Evolutionary conservation across 2,113 vertebrate genomes (phyloP).

Genomic region (Sapayoa aenigma): DNA sequence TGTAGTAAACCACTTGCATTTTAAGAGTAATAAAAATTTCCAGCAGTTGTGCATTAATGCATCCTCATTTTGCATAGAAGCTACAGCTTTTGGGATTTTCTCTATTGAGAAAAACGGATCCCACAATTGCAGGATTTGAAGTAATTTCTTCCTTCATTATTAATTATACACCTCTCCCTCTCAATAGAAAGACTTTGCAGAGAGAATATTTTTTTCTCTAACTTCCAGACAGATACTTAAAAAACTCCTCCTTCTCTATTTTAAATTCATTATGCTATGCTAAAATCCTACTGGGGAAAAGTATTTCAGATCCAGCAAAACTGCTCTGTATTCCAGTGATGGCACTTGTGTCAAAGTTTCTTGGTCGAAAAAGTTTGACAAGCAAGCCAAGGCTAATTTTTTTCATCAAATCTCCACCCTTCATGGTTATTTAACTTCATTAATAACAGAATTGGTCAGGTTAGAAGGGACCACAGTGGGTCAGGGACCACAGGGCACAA

Average conservation of each 20-base stretch:
- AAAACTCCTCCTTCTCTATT: neutral
- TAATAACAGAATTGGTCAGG: neutral
- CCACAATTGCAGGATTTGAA: neutral
- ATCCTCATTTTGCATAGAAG: neutral
- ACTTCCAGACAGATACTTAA: neutral
- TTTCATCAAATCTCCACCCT: neutral
- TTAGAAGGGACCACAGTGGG: neutral
- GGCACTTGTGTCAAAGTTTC: neutral
- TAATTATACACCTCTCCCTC: neutral
- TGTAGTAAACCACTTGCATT: neutral
- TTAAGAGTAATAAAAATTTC: neutral
- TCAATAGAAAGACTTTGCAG: neutral
- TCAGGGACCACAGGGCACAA: no score
- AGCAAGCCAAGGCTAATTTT: neutral
- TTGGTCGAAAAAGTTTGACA: neutral
- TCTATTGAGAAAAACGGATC: neutral
- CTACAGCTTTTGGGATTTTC: neutral
- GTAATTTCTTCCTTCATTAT: neutral
- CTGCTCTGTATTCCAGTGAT: neutral
- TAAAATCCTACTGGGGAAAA: neutral
- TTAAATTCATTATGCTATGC: neutral
- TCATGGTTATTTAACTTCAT: neutral
- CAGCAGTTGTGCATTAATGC: neutral
- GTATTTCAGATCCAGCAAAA: neutral
- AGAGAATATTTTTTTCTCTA: neutral